Evolutionary conservation across 2,888 invertebrate species (phyloP).

Genomic region (Nasonovia ribisnigri): DNA sequence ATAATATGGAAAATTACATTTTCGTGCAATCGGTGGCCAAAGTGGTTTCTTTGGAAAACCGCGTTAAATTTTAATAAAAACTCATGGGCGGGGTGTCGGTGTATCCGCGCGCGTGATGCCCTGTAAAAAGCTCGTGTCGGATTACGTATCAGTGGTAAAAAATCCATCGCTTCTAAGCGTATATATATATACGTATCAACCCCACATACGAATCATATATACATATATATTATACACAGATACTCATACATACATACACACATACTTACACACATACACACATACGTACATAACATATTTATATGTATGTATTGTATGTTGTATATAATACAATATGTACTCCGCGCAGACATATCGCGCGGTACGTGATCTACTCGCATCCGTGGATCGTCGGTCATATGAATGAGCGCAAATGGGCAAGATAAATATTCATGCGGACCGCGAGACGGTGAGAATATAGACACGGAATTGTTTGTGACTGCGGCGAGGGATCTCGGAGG

Average conservation of each 20-base stretch:
- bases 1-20: background rate
- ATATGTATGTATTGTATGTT: background rate
- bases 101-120: background rate
- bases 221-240: background rate
- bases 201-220: background rate
- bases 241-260: no score
- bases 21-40: background rate
- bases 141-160: background rate
- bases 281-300: background rate
- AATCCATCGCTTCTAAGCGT: background rate
- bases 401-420: background rate
- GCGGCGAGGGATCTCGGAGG: no score
- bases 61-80: conserved; percentile 24
- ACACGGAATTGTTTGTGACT: background rate
- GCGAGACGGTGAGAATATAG: background rate
- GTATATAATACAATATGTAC: background rate
- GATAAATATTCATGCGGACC: background rate
- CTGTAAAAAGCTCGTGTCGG: conserved; percentile 10
- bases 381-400: background rate
- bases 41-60: background rate
- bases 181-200: background rate
- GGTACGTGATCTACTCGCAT: conserved; percentile 35
- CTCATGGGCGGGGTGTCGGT: background rate
- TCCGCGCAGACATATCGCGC: background rate
- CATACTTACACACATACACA: no score